Evolutionary conservation across 2,113 vertebrate species (phyloP), one percentile per base, ranked within the genome.

Genomic region (Osmerus eperlanus): DNA sequence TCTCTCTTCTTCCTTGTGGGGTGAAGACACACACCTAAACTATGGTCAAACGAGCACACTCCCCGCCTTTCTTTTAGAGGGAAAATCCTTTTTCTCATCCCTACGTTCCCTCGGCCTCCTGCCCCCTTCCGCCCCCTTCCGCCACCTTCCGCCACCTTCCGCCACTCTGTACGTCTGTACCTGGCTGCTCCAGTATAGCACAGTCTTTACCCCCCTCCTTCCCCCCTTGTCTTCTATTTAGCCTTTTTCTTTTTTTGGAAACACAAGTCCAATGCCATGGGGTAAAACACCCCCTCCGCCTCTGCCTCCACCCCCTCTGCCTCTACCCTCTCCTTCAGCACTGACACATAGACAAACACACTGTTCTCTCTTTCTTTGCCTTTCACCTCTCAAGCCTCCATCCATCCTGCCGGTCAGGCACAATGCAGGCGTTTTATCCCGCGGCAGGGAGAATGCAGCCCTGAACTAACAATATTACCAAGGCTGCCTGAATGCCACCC

Each of bases 391-490:
- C 82, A 78, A 85, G 84, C 89, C 88, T 88, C 86, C 87, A 72
- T 91, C 91, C 89, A 89, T 92, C 90, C 89, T 87, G 88, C 88
- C 68, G 79, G 81, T 85, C 82, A 63, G 82, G 80, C 84, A 94
- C 93, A 94, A 94, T 93, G 90, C 85, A 15, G 82, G 70, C 81
- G 88, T 89, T 92, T 91, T 92, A 79, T 93, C 90, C 90, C 71
- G 87, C 87, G 74, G 90, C 89, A 85, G 82, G 87, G 85, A 85
- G 85, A 92, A 90, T 81, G 88, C 90, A 83, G 89, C 85, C 86
- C 91, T 92, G 91, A 92, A 89, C 84, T 88, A 93, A 93, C 93
- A 93, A 92, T 93, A 92, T 89, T 79, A 90, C 82, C 88, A 83
- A 90, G 91, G 89, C 91, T 90, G 90, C 90, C 91, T 91, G 83